Evolutionary conservation across 2,113 vertebrate species (phyloP).

Genomic region (Haemorhous mexicanus): DNA sequence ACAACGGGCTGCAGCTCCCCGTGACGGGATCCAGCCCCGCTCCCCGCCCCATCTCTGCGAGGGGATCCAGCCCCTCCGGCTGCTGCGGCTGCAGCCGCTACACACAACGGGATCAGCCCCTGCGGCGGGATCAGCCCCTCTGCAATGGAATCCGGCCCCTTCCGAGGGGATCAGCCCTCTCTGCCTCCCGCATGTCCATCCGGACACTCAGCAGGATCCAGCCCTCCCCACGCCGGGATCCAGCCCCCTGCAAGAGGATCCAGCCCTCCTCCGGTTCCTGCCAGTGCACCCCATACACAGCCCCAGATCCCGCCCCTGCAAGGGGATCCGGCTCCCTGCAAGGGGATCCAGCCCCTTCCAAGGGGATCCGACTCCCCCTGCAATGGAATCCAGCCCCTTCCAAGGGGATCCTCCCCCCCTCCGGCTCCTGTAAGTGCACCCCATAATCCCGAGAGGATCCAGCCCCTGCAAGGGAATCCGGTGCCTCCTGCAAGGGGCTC

Average conservation of each 20-base stretch:
- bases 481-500: background rate
- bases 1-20: background rate
- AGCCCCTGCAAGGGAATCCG: background rate
- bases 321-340: background rate
- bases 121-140: background rate
- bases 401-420: background rate
- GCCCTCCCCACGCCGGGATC: background rate
- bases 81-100: background rate
- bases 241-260: background rate
- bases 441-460: background rate
- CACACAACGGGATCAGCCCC: background rate
- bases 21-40: background rate
- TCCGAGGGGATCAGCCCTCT: background rate
- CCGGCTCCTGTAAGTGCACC: background rate
- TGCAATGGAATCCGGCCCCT: background rate
- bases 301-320: background rate
- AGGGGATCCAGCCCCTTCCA: background rate
- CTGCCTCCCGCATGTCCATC: background rate
- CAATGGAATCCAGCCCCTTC: background rate
- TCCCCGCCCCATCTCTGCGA: background rate
- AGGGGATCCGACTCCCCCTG: background rate
- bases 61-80: background rate
- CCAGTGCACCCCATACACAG: background rate
- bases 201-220: background rate
- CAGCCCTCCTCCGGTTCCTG: background rate